Conservation (phyloP, 1,140 invertebrate genomes). For the Bombus waltoni region DNA sequence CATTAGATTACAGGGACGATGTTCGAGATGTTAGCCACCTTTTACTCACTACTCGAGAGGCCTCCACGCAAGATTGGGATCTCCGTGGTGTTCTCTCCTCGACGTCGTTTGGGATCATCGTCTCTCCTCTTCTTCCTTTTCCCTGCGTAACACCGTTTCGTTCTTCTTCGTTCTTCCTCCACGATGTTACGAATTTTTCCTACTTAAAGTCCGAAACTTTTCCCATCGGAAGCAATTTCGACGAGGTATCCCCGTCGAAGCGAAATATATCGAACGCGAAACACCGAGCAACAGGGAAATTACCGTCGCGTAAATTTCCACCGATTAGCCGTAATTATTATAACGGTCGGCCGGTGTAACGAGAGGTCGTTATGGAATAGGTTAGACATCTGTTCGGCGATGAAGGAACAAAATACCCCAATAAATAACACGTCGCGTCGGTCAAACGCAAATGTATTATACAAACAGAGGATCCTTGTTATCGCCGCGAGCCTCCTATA, state of each 20-base stretch:
- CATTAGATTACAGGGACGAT: conserved; percentile 80
- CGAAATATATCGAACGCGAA: no score
- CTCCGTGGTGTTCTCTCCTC: conserved; percentile 66
- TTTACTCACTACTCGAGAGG: conserved; percentile 79
- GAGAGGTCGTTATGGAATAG: background rate
- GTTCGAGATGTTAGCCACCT: conserved; percentile 80
- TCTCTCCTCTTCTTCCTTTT: conserved; percentile 43
- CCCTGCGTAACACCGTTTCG: conserved; percentile 8
- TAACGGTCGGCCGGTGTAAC: background rate
- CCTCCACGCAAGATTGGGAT: conserved; percentile 78
- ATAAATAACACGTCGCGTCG: conserved; percentile 17
- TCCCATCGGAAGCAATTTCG: no score
- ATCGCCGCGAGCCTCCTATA: conserved; percentile 20
- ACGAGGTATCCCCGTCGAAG: no score
- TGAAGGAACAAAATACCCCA: background rate
- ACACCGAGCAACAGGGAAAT: no score
- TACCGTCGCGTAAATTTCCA: background rate
- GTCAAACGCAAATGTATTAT: background rate
- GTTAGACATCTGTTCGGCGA: background rate
- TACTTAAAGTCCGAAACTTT: no score
- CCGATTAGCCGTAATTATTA: background rate
- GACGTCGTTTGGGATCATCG: conserved; percentile 45
- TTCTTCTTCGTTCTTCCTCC: conserved; percentile 3
- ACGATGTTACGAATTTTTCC: background rate
- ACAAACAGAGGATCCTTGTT: conserved; percentile 2